Percentiles rank a stretch among this genome's conserved stretches.
Conservation (phyloP, 2,888 invertebrate species). For the Entomobrya multifasciata region DNA sequence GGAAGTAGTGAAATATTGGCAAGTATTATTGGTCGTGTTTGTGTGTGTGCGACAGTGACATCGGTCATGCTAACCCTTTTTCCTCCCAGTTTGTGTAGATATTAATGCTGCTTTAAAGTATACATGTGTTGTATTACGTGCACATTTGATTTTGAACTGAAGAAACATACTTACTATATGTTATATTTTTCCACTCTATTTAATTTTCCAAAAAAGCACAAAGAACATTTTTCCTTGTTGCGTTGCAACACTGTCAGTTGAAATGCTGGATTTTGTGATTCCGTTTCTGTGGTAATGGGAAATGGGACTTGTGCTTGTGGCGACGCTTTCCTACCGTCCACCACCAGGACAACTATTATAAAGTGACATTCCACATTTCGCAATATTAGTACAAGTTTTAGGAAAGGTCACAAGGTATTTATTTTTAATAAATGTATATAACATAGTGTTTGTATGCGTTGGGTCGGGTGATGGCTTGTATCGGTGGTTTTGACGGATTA, state of each 20-base stretch:
- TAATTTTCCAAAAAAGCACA: neutral
- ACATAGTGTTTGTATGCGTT: neutral
- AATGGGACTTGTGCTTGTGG: too few relatives aligned
- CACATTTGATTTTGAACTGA: too few relatives aligned
- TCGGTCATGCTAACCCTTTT: constrained; percentile 8
- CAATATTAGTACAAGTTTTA: neutral
- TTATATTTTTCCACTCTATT: neutral
- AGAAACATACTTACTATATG: too few relatives aligned
- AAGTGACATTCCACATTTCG: neutral
- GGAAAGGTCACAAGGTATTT: neutral
- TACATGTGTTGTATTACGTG: too few relatives aligned
- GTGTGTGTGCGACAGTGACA: constrained; percentile 4
- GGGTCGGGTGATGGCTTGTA: neutral
- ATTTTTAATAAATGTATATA: constrained; percentile 1
- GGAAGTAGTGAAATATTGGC: neutral
- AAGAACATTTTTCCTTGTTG: neutral
- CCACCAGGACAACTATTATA: too few relatives aligned
- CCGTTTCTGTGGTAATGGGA: too few relatives aligned
- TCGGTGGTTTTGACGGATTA: constrained; percentile 51
- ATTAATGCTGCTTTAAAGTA: too few relatives aligned
- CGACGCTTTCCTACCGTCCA: too few relatives aligned
- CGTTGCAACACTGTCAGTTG: neutral
- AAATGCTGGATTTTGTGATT: too few relatives aligned
- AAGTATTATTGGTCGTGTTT: neutral
- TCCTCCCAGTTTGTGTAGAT: neutral